Base-by-base conservation (phyloP, 2,888 invertebrate species). In the Drosophila phalerata region DNA sequence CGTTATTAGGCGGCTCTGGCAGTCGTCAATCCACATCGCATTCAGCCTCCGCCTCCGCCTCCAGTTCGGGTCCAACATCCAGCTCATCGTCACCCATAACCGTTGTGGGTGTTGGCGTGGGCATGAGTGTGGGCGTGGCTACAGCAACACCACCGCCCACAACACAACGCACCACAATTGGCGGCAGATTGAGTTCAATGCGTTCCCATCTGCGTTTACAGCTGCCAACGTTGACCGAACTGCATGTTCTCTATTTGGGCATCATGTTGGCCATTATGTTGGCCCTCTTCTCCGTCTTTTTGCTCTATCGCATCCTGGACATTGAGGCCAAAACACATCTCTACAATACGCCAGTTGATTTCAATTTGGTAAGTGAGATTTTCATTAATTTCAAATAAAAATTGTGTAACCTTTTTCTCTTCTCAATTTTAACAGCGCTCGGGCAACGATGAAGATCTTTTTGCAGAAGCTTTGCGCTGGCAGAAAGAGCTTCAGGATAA, bases 401-500 rank as follows among this genome's bases (percentile, higher is more conserved):
- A 0, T 37, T 37, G 10, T 9, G 2, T 42, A 58, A 25, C 9
- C 0, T 3, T n/a, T 34, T 38, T 57, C 13, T 25, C 0, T 15
- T 15, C 28, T 28, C 2, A 1, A 10, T 40, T 42, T 15, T 15
- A 8, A 13, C n/a, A 84, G 92, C 91, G 85, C 47, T 76, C 88
- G 88, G 94, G 94, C 37, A 93, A 94, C 81, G 95, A 95, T 91
- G 77, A 94, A 77, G 94, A 94, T 77, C 93, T 94, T 56, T 96
- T 96, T 92, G 94, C 94, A 49, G 95, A 96, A 92, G 93, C 96
- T 69, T 93, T 96, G 49, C 94, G 95, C 67, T 96, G 95, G 95
- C 95, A 96, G 73, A 94, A 95, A 75, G 94, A 95, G 73, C 92
- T 96, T 84, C 96, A 96, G 93, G 94, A 95, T 49, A 95, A 95